These are phyloP conservation scores for Champsocephalus gunnari DNA, from an alignment of 2,797 vertebrate genomes.

Conservation along the genomic window DNA sequence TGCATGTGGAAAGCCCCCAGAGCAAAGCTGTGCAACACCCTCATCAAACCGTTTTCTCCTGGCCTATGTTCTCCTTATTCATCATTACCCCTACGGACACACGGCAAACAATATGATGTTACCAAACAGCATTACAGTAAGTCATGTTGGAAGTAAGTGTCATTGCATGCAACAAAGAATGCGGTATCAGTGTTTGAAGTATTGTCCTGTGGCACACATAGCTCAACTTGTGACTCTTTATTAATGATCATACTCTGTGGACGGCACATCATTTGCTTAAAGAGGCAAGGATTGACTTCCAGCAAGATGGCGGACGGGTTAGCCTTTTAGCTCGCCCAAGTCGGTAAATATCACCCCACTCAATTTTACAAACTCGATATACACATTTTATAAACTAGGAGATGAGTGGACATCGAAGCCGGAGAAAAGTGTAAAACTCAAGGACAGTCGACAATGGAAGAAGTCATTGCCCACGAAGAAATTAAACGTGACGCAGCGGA, in stretches of 20 bases:
- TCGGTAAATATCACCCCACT: too few relatives aligned
- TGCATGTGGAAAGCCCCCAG: constrained; percentile 84
- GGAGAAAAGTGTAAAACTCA: too few relatives aligned
- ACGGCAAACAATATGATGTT: constrained; percentile 30
- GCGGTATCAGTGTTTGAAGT: constrained; percentile 6
- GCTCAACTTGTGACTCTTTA: background rate
- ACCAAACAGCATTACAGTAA: constrained; percentile 24
- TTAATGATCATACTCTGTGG: background rate
- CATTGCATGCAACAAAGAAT: constrained; percentile 4
- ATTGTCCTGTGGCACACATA: background rate
- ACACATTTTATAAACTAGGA: too few relatives aligned
- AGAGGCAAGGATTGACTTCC: too few relatives aligned
- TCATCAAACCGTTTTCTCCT: constrained; percentile 53
- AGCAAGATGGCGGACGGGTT: too few relatives aligned
- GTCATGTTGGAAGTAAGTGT: constrained; percentile 15
- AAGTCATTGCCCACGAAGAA: too few relatives aligned
- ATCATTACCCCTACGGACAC: constrained; percentile 3
- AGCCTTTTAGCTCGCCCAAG: too few relatives aligned
- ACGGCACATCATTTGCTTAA: background rate
- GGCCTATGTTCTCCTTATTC: constrained; percentile 47
- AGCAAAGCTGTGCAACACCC: constrained; percentile 54
- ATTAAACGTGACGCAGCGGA: too few relatives aligned
- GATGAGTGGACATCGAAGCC: too few relatives aligned
- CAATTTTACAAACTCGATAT: too few relatives aligned
- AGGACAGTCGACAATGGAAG: too few relatives aligned